These are phyloP conservation scores for Sebastes diploproa DNA, from an alignment of 2,797 vertebrate genomes.

Conservation along the genomic window DNA sequence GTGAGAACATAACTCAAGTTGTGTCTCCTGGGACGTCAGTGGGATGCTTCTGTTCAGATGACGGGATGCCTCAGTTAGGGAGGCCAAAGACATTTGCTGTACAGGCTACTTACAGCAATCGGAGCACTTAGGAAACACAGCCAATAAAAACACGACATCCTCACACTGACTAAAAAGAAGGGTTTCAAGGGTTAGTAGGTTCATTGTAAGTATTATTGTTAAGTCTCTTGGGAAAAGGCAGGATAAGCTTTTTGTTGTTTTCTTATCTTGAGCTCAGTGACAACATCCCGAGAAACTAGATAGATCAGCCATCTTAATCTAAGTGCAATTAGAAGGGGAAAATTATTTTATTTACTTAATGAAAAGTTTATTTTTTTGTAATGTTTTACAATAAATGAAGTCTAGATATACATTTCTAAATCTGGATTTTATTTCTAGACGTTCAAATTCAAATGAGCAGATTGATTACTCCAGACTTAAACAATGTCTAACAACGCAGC, in stretches of 20 bases:
- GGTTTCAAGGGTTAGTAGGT: conserved; percentile 77
- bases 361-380: background rate
- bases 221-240: conserved; percentile 74
- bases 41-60: conserved; percentile 52
- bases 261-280: conserved; percentile 35
- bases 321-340: conserved; percentile 13
- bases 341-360: background rate
- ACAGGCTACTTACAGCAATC: conserved; percentile 64
- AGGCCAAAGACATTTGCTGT: conserved; percentile 53
- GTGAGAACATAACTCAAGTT: conserved; percentile 68
- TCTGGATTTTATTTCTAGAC: background rate
- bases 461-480: background rate
- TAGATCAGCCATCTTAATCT: conserved; percentile 29
- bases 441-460: background rate
- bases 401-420: background rate
- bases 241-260: conserved; percentile 71
- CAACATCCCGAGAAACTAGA: conserved; percentile 51
- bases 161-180: conserved; percentile 68
- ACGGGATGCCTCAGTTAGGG: conserved; percentile 49
- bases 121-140: conserved; percentile 65
- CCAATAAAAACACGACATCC: conserved; percentile 76
- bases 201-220: conserved; percentile 78
- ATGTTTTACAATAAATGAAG: background rate
- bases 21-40: conserved; percentile 60
- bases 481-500: background rate